phyloP scores from a whole-genome alignment of 1,140 invertebrate species.

The Cyrtorhinus lividipennis region DNA sequence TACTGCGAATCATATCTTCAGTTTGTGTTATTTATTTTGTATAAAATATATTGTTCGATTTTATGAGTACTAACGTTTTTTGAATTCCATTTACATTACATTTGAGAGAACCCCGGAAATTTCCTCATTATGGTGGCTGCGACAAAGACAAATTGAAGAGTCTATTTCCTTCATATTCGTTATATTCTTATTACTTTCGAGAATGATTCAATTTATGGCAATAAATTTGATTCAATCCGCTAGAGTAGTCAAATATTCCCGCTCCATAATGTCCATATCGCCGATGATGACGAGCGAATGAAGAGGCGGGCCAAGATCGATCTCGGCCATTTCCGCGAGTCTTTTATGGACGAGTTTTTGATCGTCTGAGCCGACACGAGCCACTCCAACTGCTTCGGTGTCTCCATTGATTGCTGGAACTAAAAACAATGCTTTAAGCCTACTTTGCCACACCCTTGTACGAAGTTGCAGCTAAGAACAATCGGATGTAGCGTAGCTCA shows the following conservation, averaged over 20 bases:
- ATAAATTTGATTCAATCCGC: too few relatives aligned
- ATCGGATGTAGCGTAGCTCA: too few relatives aligned
- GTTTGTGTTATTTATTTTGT: conserved; percentile 1
- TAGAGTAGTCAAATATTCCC: conserved; percentile 67
- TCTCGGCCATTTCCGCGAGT: conserved; percentile 53
- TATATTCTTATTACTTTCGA: too few relatives aligned
- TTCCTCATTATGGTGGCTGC: too few relatives aligned
- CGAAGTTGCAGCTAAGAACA: too few relatives aligned
- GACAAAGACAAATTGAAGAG: too few relatives aligned
- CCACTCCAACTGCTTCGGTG: conserved; percentile 65
- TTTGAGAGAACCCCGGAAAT: too few relatives aligned
- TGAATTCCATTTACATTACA: too few relatives aligned
- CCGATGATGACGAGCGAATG: conserved; percentile 85
- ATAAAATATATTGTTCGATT: background rate
- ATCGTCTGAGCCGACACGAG: conserved; percentile 69
- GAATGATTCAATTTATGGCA: too few relatives aligned
- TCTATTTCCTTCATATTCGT: too few relatives aligned
- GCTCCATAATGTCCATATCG: conserved; percentile 78
- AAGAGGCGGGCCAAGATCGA: conserved; percentile 76
- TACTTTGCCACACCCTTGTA: too few relatives aligned
- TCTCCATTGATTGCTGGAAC: conserved; percentile 37
- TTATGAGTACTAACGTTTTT: background rate
- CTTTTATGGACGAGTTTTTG: conserved; percentile 65
- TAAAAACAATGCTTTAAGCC: too few relatives aligned
- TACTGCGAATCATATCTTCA: conserved; percentile 2